A percentile compares a stretch with the other conserved stretches of the same genome.
These are phyloP conservation scores for Chalcis sispes DNA, from an alignment of 2,888 invertebrate genomes.

Conservation along the genomic window DNA sequence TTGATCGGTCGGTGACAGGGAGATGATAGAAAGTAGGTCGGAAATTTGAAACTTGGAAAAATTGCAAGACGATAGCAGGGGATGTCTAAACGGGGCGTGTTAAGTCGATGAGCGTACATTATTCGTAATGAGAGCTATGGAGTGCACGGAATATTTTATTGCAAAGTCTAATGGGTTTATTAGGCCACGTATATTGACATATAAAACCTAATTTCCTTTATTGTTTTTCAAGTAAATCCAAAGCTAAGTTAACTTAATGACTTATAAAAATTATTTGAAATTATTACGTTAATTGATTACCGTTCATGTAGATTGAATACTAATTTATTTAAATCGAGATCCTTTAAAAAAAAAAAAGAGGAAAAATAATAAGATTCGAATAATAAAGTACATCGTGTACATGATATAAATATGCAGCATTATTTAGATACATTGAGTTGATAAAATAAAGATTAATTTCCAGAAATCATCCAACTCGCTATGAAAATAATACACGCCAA, in stretches of 20 bases:
- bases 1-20: background rate
- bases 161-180: constrained; percentile 31
- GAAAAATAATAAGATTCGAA: too few species aligned
- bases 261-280: too few species aligned
- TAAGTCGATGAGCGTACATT: constrained; percentile 24
- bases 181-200: background rate
- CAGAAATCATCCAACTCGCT: background rate
- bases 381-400: too few species aligned
- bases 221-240: too few species aligned
- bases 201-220: too few species aligned
- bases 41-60: background rate
- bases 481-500: background rate
- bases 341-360: too few species aligned
- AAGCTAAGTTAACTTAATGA: too few species aligned
- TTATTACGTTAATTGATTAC: too few species aligned
- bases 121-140: constrained; percentile 12
- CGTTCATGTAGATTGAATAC: too few species aligned
- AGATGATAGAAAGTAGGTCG: background rate
- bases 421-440: too few species aligned
- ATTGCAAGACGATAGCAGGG: constrained; percentile 14
- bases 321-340: too few species aligned
- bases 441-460: background rate
- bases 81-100: constrained; percentile 17
- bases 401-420: too few species aligned
- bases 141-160: constrained; percentile 12